phyloP scores from a whole-genome alignment of 2,888 invertebrate genomes.

The Apodemia duryi region DNA sequence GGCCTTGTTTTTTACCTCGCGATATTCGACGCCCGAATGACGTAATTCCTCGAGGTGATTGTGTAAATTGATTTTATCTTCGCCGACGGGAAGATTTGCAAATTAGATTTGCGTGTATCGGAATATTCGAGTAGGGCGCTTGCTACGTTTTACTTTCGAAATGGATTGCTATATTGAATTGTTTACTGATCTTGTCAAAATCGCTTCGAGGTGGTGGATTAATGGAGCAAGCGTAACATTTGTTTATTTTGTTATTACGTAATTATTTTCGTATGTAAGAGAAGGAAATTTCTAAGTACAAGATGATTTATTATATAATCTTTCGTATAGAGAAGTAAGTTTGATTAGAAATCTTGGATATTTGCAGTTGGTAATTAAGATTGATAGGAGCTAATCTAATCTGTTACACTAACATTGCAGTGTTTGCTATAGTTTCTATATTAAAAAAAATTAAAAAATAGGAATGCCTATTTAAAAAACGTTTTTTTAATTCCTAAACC shows the following conservation, averaged over 20 bases:
- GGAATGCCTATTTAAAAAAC: no score
- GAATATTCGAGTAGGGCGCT: conserved; percentile 15
- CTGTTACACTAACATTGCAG: no score
- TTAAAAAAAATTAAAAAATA: no score
- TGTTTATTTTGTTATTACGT: neutral
- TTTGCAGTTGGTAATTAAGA: no score
- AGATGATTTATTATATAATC: no score
- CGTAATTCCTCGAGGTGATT: conserved; percentile 57
- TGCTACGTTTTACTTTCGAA: conserved; percentile 9
- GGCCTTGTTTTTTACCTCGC: conserved; percentile 62
- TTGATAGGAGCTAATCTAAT: no score
- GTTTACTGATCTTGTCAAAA: conserved; percentile 12
- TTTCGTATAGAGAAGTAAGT: no score
- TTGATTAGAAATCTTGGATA: no score
- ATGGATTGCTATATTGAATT: conserved; percentile 13
- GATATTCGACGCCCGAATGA: conserved; percentile 59
- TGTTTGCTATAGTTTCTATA: no score
- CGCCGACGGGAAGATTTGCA: conserved; percentile 37
- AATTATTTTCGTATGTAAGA: neutral
- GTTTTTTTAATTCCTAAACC: no score
- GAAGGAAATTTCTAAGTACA: neutral
- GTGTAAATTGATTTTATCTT: conserved; percentile 57
- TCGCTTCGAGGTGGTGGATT: conserved; percentile 7
- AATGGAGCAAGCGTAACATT: conserved; percentile 8
- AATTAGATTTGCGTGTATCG: conserved; percentile 15